These are phyloP conservation scores for Clarias fuscus DNA, from an alignment of 2,797 vertebrate genomes.

Conservation along the genomic window DNA sequence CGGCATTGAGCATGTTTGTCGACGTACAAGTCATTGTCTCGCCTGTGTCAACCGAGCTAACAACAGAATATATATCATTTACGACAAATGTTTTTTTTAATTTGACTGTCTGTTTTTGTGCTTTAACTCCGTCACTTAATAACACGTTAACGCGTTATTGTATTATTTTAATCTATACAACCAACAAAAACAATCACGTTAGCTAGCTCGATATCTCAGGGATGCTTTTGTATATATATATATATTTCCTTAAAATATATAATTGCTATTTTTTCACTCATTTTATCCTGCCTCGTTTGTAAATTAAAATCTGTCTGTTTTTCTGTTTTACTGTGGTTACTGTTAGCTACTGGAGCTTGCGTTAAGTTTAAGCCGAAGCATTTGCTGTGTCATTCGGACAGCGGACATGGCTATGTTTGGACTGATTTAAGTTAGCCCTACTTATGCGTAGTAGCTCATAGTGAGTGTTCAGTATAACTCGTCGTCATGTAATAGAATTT, in stretches of 20 bases:
- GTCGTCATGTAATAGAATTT: background rate
- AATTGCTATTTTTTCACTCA: no score
- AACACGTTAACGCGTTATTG: background rate
- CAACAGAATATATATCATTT: background rate
- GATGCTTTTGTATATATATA: no score
- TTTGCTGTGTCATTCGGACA: slow-evolving; percentile 82
- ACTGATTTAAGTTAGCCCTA: background rate
- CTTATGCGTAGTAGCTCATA: background rate
- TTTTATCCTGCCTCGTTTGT: background rate
- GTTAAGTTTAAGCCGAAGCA: slow-evolving; percentile 32
- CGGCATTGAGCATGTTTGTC: slow-evolving; percentile 46
- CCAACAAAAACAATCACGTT: no score
- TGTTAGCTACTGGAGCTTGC: background rate
- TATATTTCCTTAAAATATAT: no score
- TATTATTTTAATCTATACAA: background rate
- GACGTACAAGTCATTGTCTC: background rate
- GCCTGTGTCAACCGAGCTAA: no score
- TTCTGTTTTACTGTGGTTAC: background rate
- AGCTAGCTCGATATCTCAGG: background rate
- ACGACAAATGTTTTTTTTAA: background rate
- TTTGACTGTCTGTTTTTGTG: background rate
- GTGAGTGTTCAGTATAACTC: background rate
- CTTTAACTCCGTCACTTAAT: no score
- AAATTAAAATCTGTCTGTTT: background rate
- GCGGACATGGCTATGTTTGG: slow-evolving; percentile 54